Evolutionary conservation across 2,797 vertebrate species (phyloP), one percentile per base, ranked within the genome.

Genomic region (Poeciliopsis presidionis): DNA sequence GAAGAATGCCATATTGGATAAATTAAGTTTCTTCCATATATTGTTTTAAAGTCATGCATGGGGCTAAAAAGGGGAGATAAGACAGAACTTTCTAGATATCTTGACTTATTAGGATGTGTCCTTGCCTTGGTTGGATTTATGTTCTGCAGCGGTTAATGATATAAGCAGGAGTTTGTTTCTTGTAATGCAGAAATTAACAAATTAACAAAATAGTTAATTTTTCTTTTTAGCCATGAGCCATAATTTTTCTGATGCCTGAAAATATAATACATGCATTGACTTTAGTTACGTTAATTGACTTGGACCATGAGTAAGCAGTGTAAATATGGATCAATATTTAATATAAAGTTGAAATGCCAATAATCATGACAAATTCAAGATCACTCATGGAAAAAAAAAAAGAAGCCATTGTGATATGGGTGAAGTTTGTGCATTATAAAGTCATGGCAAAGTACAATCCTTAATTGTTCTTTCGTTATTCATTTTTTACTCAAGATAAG

Each of bases 61-160:
- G 39, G 67, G 47, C 78, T 76, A 86, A 78, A 76, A 61, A 65
- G 0, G n/a, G 47, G 18, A 73, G 79, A 75, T 45, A 74, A 74
- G 71, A 65, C 30, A 84, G 74, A 82, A 67, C 45, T 80, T 86
- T 92, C 86, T 82, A 86, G 87, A 86, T 74, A 77, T 74, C 36
- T 33, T 86, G 86, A 88, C 82, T 85, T 83, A 81, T 7, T 65
- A 80, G 25, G 76, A 76, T 59, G 74, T 55, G 33, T 77, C 80
- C 81, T 72, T 83, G 78, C 81, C 81, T 72, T 83, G 39, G 67
- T 73, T 81, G 90, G 90, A 91, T 90, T 92, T 86, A 93, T 61
- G 81, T 80, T 33, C 51, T 72, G 70, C 88, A 91, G 83, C 88
- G 93, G 92, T 78, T 77, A 59, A 77, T 86, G 75, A 84, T 77